A percentile compares a stretch with the other conserved stretches of the same genome.
These are phyloP conservation scores for Rhodeus uyekii DNA, from an alignment of 2,797 vertebrate genomes.

Conservation along the genomic window DNA sequence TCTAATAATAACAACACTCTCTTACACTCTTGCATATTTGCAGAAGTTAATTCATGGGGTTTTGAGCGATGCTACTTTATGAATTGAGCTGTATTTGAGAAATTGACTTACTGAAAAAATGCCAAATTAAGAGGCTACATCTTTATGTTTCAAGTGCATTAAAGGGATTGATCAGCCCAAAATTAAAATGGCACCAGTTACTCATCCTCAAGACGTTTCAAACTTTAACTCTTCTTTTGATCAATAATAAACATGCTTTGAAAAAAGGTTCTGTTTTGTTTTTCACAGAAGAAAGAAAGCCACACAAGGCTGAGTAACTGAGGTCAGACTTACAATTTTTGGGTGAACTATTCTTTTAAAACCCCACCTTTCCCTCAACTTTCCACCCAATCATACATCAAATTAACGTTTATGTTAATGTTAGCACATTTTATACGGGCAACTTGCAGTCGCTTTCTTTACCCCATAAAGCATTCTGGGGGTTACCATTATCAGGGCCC, in stretches of 20 bases:
- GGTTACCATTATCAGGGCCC: background rate
- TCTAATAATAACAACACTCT: slow-evolving; percentile 31
- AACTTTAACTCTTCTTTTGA: background rate
- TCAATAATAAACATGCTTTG: too few relatives aligned
- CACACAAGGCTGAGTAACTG: background rate
- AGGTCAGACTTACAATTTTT: background rate
- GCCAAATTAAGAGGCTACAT: slow-evolving; percentile 20
- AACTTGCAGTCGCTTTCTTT: background rate
- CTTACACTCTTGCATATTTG: background rate
- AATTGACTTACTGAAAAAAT: background rate
- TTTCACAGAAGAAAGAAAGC: background rate
- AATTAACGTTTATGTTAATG: background rate
- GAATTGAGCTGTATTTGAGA: background rate
- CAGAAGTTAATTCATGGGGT: background rate
- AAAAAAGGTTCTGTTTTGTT: background rate
- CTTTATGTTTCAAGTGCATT: background rate
- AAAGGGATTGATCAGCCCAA: background rate
- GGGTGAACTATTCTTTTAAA: background rate
- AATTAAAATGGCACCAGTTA: background rate
- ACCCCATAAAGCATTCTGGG: background rate
- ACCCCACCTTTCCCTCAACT: background rate
- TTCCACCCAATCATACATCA: background rate
- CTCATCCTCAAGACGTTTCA: background rate
- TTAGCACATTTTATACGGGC: background rate
- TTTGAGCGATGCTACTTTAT: background rate